Evolutionary conservation across 2,797 vertebrate species (phyloP), one percentile per base, ranked within the genome.

Genomic region (Silurus lanzhouensis): DNA sequence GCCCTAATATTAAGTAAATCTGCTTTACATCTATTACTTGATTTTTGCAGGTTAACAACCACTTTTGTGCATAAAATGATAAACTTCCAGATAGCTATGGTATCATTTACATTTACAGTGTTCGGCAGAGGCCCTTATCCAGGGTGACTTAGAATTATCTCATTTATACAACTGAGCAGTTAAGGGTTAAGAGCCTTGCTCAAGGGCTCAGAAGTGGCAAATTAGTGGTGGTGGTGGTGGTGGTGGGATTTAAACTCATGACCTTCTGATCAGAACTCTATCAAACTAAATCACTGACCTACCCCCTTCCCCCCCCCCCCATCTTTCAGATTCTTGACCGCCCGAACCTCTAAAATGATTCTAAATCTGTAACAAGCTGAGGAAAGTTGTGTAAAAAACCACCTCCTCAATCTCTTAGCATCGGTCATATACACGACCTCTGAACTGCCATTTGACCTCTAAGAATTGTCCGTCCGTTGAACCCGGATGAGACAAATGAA

Each of bases 341-440:
- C 5, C 5, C 5, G 17, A 55, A n/a, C 57, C 7, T 19, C 14
- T 75, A 76, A 31, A 58, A 27, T 9, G 19, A 48, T 46, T 71
- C 14, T 57, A 57, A 12, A 52, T 13, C 27, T n/a, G 10, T 61
- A 6, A 38, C 5, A 60, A 31, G 10, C 44, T 61, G 12, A n/a
- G 76, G 58, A 46, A 78, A 61, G 19, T 61, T 15, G 5, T 22
- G 57, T 31, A 12, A 12, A 70, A 20, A 85, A 15, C 72, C 10
- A 3, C 14, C 17, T 12, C 14, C 9, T 10, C 17, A 57, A 27
- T 55, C 25, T 38, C 15, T 81, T 20, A 52, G 9, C 13, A 38
- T 57, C n/a, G 3, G 77, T 68, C 48, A 82, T 70, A 81, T 66
- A 82, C 12, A 68, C 38, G 25, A 82, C 25, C 84, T 76, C 17